These are phyloP conservation scores for Drosophila nannoptera DNA, from an alignment of 1,140 invertebrate genomes.

Conservation along the genomic window DNA sequence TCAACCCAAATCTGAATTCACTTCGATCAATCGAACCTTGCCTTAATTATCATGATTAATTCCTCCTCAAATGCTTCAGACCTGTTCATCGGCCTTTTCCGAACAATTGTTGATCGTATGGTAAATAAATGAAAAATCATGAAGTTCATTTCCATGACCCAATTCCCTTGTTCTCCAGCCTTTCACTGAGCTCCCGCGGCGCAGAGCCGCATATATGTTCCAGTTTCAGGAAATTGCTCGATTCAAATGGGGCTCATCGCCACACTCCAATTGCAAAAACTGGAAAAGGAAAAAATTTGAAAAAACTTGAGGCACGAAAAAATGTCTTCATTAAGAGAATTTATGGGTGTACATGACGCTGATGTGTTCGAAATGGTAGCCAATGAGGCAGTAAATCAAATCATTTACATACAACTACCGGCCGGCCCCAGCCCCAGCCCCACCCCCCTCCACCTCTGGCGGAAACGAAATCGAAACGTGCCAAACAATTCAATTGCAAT, in stretches of 20 bases:
- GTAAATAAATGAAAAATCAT: background rate
- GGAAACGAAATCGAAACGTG: slow-evolving; percentile 43
- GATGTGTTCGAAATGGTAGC: slow-evolving; percentile 22
- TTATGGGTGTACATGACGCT: slow-evolving; percentile 13
- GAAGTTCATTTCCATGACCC: slow-evolving; percentile 21
- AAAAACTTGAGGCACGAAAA: background rate
- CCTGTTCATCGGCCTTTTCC: too few relatives aligned
- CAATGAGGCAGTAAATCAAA: slow-evolving; percentile 28
- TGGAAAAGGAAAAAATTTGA: too few relatives aligned
- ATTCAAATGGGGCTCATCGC: slow-evolving; percentile 38
- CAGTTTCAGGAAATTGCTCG: slow-evolving; percentile 29
- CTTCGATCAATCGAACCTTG: too few relatives aligned
- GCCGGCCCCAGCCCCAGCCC: background rate
- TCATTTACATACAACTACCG: slow-evolving; percentile 39
- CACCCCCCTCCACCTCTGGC: background rate
- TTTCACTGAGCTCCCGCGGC: slow-evolving; percentile 37
- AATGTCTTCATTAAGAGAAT: slow-evolving; percentile 39
- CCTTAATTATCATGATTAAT: too few relatives aligned
- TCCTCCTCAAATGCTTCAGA: too few relatives aligned
- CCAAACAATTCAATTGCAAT: slow-evolving; percentile 56
- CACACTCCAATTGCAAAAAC: slow-evolving; percentile 31
- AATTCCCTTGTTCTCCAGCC: slow-evolving; percentile 24
- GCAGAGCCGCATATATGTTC: slow-evolving; percentile 19
- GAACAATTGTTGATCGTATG: too few relatives aligned
- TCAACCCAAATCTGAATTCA: too few relatives aligned